Conservation (phyloP, 2,113 vertebrate species). For the Craseonycteris thonglongyai region DNA sequence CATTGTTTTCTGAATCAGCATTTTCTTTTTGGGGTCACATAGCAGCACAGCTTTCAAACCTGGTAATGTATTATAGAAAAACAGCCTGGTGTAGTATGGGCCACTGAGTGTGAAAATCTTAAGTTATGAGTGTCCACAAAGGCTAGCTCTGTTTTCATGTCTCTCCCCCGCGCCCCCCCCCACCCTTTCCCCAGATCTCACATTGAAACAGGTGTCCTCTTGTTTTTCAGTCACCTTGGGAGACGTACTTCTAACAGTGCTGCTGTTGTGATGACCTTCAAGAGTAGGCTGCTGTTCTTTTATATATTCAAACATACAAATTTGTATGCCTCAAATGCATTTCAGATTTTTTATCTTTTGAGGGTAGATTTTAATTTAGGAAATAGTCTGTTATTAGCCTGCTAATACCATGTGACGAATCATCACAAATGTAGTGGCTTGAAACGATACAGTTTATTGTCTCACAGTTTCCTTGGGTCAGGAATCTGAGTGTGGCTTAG, state of each 20-base stretch:
- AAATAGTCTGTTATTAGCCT: background rate
- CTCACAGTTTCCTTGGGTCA: background rate
- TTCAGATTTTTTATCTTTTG: background rate
- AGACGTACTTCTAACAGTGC: background rate
- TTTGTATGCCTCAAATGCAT: background rate
- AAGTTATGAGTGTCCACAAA: background rate
- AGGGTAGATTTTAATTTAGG: background rate
- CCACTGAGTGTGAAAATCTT: too few species aligned
- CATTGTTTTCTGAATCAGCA: background rate
- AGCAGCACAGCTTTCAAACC: background rate
- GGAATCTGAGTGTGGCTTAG: background rate
- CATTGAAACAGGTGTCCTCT: background rate
- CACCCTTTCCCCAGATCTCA: background rate
- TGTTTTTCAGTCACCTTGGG: background rate
- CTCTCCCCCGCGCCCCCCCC: too few species aligned
- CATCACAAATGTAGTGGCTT: too few species aligned
- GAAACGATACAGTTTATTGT: too few species aligned
- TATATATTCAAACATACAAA: background rate
- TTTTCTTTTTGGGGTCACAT: background rate
- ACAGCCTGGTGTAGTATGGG: accelerated
- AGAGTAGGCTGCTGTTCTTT: background rate
- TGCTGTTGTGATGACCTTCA: accelerated
- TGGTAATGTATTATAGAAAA: background rate
- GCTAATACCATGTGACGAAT: background rate
- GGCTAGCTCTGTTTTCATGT: background rate